phyloP scores from a whole-genome alignment of 2,113 vertebrate genomes.

The Microcebus jonahi region DNA sequence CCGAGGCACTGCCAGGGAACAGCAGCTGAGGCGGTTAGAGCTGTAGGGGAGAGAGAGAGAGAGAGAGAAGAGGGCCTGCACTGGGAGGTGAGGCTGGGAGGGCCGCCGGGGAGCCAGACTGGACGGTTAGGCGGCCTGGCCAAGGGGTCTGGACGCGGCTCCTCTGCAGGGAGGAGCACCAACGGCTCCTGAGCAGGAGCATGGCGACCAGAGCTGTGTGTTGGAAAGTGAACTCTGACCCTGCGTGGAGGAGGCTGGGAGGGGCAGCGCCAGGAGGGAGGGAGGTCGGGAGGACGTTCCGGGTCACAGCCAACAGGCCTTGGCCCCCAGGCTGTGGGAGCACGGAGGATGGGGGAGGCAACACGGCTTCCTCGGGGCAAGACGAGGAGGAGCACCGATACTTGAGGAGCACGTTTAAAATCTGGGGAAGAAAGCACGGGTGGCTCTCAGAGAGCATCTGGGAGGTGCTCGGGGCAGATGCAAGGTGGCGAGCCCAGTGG shows the following conservation, averaged over 20 bases:
- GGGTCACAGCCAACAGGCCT: not conserved
- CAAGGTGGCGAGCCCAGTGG: not conserved
- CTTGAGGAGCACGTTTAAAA: not conserved
- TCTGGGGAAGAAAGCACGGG: not conserved
- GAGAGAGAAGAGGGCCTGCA: too few relatives aligned
- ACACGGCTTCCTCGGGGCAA: not conserved
- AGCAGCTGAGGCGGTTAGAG: not conserved
- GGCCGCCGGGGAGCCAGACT: not conserved
- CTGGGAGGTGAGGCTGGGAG: not conserved
- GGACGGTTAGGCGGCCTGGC: not conserved
- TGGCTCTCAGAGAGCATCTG: too few relatives aligned
- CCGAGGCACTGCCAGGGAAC: not conserved
- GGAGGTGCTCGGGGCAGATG: not conserved
- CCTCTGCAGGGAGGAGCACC: not conserved
- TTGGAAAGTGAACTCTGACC: not conserved
- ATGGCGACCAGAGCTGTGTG: accelerated
- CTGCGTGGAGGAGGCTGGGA: not conserved
- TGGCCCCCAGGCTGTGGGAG: not conserved
- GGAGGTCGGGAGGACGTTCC: too few relatives aligned
- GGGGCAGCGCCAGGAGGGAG: not conserved
- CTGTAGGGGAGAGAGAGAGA: not conserved
- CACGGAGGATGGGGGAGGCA: not conserved
- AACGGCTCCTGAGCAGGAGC: not conserved
- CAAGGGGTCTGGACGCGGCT: not conserved
- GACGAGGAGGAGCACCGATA: not conserved